Evolutionary conservation across 1,140 invertebrate species (phyloP), one percentile per base, ranked within the genome.

Genomic region (Drosophila biarmipes): DNA sequence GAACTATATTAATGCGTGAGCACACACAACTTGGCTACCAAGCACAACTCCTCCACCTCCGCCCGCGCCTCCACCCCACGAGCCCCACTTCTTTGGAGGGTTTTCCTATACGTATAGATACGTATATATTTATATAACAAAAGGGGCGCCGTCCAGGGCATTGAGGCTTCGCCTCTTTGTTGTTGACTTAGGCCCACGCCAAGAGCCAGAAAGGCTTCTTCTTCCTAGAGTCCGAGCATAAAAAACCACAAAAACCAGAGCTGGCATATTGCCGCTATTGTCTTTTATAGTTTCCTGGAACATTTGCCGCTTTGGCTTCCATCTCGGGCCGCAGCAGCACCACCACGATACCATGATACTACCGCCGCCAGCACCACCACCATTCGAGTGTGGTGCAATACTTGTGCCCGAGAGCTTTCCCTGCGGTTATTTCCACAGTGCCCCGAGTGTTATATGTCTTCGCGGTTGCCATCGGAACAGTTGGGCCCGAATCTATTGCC

Each of bases 281-380:
- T 87, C 82, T 87, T 87, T 87, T 87, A 87, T 87, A 87, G 82
- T 89, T 87, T 87, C 82, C 82, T 82, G 84, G 84, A 87, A 86
- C 82, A 68, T 77, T 77, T 77, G 74, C 74, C 53, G 71, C 62
- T 73, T 49, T 35, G 61, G 73, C 74, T 81, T 74, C 62, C 79
- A 57, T 48, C 61, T 68, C 49, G 34, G 35, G 42, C 46, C 43
- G 35, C 66, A 62, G 42, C 49, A 46, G 29, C 51, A 51, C 10
- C 31, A 37, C 43, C 51, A 56, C 6, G 17, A 40, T 17, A 4
- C 34, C 48, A 54, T 15, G 34, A 29, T n/a, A 40, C 21, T 24
- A 21, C 38, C 38, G 6, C 2, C 19, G 17, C 31, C 12, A 48
- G 51, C 59, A 17, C 27, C 56, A 19, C 58, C 35, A 58, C 46